These are phyloP conservation scores for Neogobius melanostomus DNA, from an alignment of 2,113 vertebrate species.

Conservation along the genomic window DNA sequence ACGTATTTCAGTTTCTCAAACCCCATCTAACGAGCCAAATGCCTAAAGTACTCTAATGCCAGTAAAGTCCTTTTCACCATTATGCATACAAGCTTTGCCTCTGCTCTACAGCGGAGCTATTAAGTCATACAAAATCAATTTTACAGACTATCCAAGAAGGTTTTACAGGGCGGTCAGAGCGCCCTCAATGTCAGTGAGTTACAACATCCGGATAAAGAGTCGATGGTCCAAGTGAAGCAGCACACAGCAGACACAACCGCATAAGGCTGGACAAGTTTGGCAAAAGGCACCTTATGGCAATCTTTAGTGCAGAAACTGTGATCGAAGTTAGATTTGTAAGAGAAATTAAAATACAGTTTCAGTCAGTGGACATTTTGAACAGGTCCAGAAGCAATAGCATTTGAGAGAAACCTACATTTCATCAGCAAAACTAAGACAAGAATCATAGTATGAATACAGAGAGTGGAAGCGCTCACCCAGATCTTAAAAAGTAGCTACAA, in stretches of 20 bases:
- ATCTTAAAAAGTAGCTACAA: too few relatives aligned
- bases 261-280: too few relatives aligned
- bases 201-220: conserved; percentile 57
- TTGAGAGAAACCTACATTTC: not conserved
- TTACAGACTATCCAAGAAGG: conserved; percentile 12
- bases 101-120: conserved; percentile 1
- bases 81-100: conserved; percentile 17
- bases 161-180: conserved; percentile 28
- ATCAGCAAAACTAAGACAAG: not conserved
- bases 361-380: not conserved
- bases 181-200: conserved; percentile 18
- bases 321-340: not conserved
- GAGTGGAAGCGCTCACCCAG: too few relatives aligned
- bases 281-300: too few relatives aligned
- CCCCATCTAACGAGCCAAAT: conserved; percentile 26
- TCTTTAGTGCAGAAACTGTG: not conserved
- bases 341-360: not conserved
- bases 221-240: conserved; percentile 44
- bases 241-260: conserved; percentile 56
- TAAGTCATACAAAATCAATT: conserved; percentile 16
- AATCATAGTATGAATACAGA: not conserved
- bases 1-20: conserved; percentile 44
- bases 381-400: not conserved
- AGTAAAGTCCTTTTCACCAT: conserved; percentile 17
- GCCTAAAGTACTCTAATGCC: conserved; percentile 29